Percentiles rank a stretch among this genome's conserved stretches.
phyloP scores from a whole-genome alignment of 2,888 invertebrate genomes.

The Drosophila lutescens region DNA sequence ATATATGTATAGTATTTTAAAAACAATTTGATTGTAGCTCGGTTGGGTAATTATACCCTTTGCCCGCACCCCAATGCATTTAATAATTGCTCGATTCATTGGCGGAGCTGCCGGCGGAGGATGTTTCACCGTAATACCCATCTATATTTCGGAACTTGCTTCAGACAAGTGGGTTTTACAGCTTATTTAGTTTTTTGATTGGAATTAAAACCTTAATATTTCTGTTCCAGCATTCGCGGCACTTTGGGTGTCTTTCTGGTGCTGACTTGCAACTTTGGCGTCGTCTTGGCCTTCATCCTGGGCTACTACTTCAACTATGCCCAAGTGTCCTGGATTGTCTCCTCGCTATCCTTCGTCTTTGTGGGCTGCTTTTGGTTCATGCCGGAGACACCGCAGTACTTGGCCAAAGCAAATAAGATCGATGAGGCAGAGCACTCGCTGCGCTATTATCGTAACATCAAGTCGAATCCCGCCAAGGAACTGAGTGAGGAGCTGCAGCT shows the following conservation, averaged over 20 bases:
- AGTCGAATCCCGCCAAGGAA: slow-evolving; percentile 60
- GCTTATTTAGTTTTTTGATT: no score
- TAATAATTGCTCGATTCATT: slow-evolving; percentile 73
- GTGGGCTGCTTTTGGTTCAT: slow-evolving; percentile 74
- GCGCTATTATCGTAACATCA: slow-evolving; percentile 80
- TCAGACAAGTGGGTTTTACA: slow-evolving; percentile 76
- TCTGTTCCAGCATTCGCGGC: slow-evolving; percentile 77
- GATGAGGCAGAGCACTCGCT: slow-evolving; percentile 81
- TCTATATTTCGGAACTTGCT: slow-evolving; percentile 81
- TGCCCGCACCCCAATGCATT: slow-evolving; percentile 70
- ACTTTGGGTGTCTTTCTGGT: slow-evolving; percentile 81
- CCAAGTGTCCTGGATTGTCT: slow-evolving; percentile 70
- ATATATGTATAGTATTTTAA: not conserved
- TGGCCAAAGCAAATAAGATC: slow-evolving; percentile 69
- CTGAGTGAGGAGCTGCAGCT: slow-evolving; percentile 70
- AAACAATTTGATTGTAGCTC: slow-evolving; percentile 51
- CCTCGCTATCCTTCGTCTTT: slow-evolving; percentile 70
- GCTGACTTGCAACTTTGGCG: slow-evolving; percentile 79
- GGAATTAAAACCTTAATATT: no score
- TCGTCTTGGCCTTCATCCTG: slow-evolving; percentile 76
- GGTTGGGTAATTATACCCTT: slow-evolving; percentile 79
- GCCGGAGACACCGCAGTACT: slow-evolving; percentile 82
- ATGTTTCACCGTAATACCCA: slow-evolving; percentile 76
- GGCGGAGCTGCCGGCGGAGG: slow-evolving; percentile 81
- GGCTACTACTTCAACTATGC: slow-evolving; percentile 77